These are phyloP conservation scores for Hemichromis elongatus DNA, from an alignment of 2,113 vertebrate genomes.

Conservation along the genomic window DNA sequence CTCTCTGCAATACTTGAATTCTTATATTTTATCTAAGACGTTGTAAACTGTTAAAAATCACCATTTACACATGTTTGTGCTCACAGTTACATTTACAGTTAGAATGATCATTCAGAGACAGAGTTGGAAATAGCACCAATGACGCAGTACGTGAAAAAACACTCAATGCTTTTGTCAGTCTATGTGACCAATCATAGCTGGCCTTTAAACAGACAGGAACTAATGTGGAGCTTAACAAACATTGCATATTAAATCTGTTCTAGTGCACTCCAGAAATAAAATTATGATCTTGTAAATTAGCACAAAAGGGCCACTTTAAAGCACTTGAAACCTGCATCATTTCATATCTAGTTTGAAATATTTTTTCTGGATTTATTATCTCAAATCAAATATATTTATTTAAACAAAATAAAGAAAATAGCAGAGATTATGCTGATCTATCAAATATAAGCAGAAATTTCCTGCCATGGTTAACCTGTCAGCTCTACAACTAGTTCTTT, in stretches of 20 bases:
- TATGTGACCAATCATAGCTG: background rate
- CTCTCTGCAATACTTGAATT: background rate
- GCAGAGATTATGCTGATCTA: background rate
- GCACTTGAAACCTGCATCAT: background rate
- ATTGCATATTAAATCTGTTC: background rate
- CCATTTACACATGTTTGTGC: background rate
- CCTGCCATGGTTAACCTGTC: background rate
- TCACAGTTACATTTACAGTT: background rate
- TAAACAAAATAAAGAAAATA: background rate
- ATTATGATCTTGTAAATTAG: background rate
- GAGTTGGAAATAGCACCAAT: background rate
- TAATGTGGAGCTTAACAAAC: background rate
- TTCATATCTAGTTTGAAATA: background rate
- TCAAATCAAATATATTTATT: background rate
- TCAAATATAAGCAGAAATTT: background rate
- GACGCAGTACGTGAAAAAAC: background rate
- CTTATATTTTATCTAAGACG: background rate
- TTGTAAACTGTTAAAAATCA: background rate
- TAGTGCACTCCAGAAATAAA: background rate
- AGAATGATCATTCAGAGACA: background rate
- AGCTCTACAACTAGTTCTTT: background rate
- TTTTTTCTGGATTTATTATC: background rate
- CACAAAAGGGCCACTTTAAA: background rate
- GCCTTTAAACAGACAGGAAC: background rate
- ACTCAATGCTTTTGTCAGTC: background rate